phyloP scores from a whole-genome alignment of 2,888 invertebrate species.

The Tenthredo notha region DNA sequence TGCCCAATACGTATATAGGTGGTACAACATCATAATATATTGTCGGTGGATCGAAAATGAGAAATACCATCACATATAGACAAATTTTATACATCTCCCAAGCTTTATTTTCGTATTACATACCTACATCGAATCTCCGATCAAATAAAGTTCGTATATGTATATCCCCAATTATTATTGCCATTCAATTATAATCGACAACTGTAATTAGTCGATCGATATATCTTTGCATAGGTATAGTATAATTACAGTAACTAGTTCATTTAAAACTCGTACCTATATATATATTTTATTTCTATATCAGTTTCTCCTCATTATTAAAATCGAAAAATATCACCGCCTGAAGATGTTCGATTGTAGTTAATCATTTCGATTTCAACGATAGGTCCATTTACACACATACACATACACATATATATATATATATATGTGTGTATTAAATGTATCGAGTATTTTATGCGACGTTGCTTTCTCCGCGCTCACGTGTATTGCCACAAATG shows the following conservation, averaged over 20 bases:
- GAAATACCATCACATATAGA: neutral
- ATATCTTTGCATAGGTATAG: no score
- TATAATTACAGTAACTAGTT: no score
- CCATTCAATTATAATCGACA: neutral
- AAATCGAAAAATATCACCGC: neutral
- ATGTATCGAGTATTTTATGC: constrained; percentile 10
- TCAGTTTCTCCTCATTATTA: neutral
- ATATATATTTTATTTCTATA: neutral
- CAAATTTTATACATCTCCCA: neutral
- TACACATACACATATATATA: neutral
- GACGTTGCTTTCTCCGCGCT: neutral
- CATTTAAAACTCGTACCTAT: no score
- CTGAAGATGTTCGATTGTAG: neutral
- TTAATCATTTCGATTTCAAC: neutral
- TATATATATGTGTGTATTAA: neutral
- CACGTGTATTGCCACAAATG: neutral
- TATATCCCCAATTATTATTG: neutral
- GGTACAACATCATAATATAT: neutral
- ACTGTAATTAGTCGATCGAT: neutral
- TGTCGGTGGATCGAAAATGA: neutral
- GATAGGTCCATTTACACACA: neutral
- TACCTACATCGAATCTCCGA: neutral
- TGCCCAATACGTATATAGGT: neutral
- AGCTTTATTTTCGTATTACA: neutral
- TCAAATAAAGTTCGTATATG: neutral